These are phyloP conservation scores for Thunnus albacares DNA, from an alignment of 2,797 vertebrate species.

Conservation along the genomic window DNA sequence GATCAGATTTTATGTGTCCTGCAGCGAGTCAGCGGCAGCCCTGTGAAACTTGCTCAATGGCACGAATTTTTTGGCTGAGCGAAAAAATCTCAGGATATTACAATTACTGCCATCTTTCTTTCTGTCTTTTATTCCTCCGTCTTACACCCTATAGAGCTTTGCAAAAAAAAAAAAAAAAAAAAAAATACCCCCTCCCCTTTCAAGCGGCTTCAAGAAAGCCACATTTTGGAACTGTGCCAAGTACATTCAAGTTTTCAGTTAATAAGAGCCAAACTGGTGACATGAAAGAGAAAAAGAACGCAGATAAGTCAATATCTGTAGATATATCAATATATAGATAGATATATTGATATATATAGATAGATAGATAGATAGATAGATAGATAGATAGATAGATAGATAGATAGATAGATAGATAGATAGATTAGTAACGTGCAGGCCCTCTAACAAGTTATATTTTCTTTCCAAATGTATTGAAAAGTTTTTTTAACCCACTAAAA, in stretches of 20 bases:
- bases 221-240: slow-evolving; percentile 79
- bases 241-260: slow-evolving; percentile 74
- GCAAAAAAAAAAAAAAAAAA: slow-evolving; percentile 72
- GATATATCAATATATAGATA: slow-evolving; percentile 29
- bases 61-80: slow-evolving; percentile 85
- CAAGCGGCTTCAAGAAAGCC: slow-evolving; percentile 75
- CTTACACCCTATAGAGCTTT: slow-evolving; percentile 87
- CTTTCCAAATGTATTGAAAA: background rate
- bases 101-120: slow-evolving; percentile 91
- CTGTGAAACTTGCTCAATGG: slow-evolving; percentile 90
- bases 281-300: slow-evolving; percentile 44
- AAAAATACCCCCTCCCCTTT: slow-evolving; percentile 61
- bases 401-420: slow-evolving; percentile 64
- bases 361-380: slow-evolving; percentile 53
- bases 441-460: background rate
- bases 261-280: slow-evolving; percentile 66
- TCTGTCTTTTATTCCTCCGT: slow-evolving; percentile 87
- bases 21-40: slow-evolving; percentile 92
- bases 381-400: slow-evolving; percentile 38
- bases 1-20: slow-evolving; percentile 97
- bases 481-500: background rate
- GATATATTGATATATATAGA: slow-evolving; percentile 45
- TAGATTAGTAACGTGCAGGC: background rate
- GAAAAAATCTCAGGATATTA: slow-evolving; percentile 87
- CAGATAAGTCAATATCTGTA: slow-evolving; percentile 14